Evolutionary conservation across 2,113 vertebrate species (phyloP), one percentile per base, ranked within the genome.

Genomic region (Actenoides lindsayi): DNA sequence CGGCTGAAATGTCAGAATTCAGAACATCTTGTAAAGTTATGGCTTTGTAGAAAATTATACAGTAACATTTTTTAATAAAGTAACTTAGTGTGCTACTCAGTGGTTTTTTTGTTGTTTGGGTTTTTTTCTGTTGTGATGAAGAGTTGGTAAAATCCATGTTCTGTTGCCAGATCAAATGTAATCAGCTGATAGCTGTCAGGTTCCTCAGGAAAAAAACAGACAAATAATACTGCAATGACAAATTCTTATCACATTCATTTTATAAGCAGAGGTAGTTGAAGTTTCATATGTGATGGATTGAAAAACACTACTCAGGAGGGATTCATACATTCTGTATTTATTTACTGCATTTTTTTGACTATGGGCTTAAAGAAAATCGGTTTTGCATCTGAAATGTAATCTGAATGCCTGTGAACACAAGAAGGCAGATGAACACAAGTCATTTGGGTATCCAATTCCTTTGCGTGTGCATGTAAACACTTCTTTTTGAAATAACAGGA

Each of bases 311-410:
- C 74, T 95, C 67, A 37, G 27, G 93, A 95, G 80, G 35, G 57
- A 57, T 94, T 93, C 62, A 85, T 93, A 56, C 68, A 56, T 76
- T 86, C 73, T 62, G 68, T 93, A 64, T 92, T 96, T 94, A 93
- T 91, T 96, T 92, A 70, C 79, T 83, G 68, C 76, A 57, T 95
- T 93, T 95, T 75, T 62, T 94, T 96, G 86, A 59, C 89, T 92
- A 18, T 57, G 42, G 71, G 50, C 54, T 94, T 79, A 96, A 94
- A 73, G 37, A 90, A 85, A 90, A 92, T 83, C 78, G 83, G 57
- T 85, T 94, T 94, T 91, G 87, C 90, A 86, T 94, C 77, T 70
- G 83, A 83, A 96, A 87, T 95, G 84, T 70, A 91, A 81, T 92
- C 74, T 89, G 71, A 84, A 82, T 78, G 69, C 71, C 78, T 67